Conservation (phyloP, 2,888 invertebrate genomes). For the Latrodectus elegans region DNA sequence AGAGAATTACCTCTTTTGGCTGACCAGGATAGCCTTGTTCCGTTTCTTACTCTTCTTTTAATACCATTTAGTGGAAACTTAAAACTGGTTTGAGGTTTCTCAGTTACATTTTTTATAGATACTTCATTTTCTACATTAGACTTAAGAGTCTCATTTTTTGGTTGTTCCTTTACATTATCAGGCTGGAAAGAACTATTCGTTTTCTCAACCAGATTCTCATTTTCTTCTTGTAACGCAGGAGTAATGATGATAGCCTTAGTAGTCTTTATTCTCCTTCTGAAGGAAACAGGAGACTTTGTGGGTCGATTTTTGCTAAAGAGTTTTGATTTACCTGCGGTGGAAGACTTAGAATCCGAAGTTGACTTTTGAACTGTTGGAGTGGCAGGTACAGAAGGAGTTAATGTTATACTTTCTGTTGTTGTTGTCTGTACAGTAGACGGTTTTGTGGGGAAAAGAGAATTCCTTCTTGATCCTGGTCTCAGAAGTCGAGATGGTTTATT, state of each 20-base stretch:
- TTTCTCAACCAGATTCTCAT: background rate
- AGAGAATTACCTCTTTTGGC: conserved; percentile 13
- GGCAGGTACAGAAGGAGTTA: background rate
- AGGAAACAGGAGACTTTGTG: conserved; percentile 35
- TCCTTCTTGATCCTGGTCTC: conserved; percentile 47
- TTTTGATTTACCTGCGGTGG: conserved; percentile 7
- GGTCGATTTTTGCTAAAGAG: conserved; percentile 24
- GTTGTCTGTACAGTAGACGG: conserved; percentile 7
- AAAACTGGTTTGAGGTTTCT: background rate
- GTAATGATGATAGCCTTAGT: conserved; percentile 13
- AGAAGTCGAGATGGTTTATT: conserved; percentile 39
- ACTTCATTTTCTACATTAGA: background rate
- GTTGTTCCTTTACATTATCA: background rate
- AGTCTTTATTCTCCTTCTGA: conserved; percentile 30
- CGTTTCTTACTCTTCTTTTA: conserved; percentile 33
- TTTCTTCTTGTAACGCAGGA: background rate
- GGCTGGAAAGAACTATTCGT: background rate
- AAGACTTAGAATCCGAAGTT: background rate
- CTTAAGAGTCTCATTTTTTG: background rate
- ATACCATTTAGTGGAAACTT: background rate
- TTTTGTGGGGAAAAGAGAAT: conserved; percentile 52
- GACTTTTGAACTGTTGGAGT: background rate
- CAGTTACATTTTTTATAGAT: background rate
- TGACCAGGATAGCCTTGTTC: conserved; percentile 47
- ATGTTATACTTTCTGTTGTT: conserved; percentile 9